Evolutionary conservation across 2,113 vertebrate species (phyloP), one percentile per base, ranked within the genome.

Genomic region (Lethenteron camtschaticum): DNA sequence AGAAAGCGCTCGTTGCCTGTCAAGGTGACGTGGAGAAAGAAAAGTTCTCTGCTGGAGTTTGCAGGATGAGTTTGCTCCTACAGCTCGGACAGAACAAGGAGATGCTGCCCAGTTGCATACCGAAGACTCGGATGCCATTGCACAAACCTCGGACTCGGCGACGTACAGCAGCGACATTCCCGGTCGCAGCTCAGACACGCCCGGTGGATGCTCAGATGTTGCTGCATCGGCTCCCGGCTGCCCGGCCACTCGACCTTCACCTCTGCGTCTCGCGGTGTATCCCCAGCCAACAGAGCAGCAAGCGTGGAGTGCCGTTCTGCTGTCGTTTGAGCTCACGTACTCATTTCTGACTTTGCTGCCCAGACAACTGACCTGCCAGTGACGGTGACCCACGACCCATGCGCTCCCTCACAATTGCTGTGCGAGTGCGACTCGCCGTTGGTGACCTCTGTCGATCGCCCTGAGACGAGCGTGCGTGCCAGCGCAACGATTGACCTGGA

Each of bases 41-140:
- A 86, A 81, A 73, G 80, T 75, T 71, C 78, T 95, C 16, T 78
- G 82, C 69, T 99, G 94, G 94, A 87, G 89, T 75, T 96, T 99
- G 92, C 77, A 86, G 8, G 88, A 96, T 59, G 86, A 95, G 72
- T 77, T 85, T 10, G 83, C 76, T 73, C 76, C 79, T 68, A 55
- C 16, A 2, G 81, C 82, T 8, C 2, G 77, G n/a, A 69, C 80
- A 24, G 24, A 56, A 1, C 56, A 74, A 58, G 79, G 76, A 24
- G 83, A 84, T 57, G 12, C 10, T 20, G 77, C 77, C 0, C 60
- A 75, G 2, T 72, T 18, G n/a, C 72, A 73, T 18, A 41, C 41
- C 41, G 79, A 78, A 3, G 74, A 76, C 1, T 70, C 72, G 1
- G 56, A 76, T 74, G 74, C 73, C 1, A 76, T 77, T 8, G 72